Evolutionary conservation across 2,113 vertebrate genomes (phyloP).

Genomic region (Sialia sialis): DNA sequence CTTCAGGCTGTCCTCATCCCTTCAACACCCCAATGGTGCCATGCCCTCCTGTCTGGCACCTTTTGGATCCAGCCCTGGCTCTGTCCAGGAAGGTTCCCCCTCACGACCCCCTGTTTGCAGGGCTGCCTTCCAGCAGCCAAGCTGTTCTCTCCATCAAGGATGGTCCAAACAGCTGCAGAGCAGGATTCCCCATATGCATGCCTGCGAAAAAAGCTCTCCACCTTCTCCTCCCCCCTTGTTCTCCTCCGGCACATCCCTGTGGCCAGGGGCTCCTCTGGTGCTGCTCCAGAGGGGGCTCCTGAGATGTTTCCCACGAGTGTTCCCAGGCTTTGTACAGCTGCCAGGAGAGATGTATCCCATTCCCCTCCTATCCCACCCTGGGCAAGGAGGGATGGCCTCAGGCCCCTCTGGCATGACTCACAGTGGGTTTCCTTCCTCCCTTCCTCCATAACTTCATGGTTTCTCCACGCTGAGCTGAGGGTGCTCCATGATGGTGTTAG

Average conservation of each 20-base stretch:
- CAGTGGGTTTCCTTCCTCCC: neutral
- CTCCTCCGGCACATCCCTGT: neutral
- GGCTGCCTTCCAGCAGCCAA: neutral
- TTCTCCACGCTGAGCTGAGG: neutral
- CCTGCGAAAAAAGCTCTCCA: neutral
- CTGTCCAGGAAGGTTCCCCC: neutral
- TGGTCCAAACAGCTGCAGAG: neutral
- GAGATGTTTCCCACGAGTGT: neutral
- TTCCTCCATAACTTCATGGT: rapidly evolving
- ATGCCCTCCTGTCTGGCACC: neutral
- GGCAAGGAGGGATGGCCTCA: neutral
- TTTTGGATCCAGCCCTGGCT: neutral
- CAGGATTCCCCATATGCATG: neutral
- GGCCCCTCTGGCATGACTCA: rapidly evolving
- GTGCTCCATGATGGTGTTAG: neutral
- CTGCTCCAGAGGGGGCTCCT: neutral
- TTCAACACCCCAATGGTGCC: rapidly evolving
- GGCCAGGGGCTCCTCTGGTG: neutral
- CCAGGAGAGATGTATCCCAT: neutral
- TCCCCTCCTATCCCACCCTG: neutral
- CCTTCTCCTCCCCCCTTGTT: neutral
- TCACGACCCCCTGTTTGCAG: neutral
- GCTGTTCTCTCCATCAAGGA: neutral
- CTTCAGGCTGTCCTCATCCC: neutral
- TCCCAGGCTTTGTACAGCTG: neutral